Conservation (phyloP, 2,888 invertebrate genomes). For the Phasia obesa region DNA sequence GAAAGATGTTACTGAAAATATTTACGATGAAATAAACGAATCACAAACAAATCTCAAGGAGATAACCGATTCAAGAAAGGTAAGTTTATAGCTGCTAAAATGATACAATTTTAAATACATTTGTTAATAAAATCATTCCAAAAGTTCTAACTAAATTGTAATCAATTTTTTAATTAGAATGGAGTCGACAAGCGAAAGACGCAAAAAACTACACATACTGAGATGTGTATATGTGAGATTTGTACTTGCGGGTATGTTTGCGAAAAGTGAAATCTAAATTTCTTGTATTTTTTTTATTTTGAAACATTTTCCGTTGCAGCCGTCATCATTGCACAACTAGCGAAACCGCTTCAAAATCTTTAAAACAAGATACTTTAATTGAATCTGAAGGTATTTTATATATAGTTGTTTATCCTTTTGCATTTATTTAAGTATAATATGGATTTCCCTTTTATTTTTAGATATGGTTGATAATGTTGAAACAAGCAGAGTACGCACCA, state of each 20-base stretch:
- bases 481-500: constrained; percentile 76
- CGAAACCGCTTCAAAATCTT: constrained; percentile 74
- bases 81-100: constrained; percentile 69
- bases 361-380: constrained; percentile 51
- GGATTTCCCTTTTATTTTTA: constrained; percentile 46
- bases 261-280: background rate
- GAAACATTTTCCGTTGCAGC: constrained; percentile 83
- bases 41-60: constrained; percentile 74
- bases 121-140: no score
- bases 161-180: constrained; percentile 72
- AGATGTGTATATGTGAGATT: constrained; percentile 94
- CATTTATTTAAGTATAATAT: no score
- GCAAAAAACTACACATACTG: constrained; percentile 84
- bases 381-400: constrained; percentile 70
- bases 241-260: constrained; percentile 94
- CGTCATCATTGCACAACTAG: constrained; percentile 92
- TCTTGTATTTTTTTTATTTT: background rate
- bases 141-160: background rate
- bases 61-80: constrained; percentile 79
- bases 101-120: background rate
- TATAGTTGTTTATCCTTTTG: no score
- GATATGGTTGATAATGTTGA: constrained; percentile 77
- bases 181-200: constrained; percentile 78
- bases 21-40: constrained; percentile 81
- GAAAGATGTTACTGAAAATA: constrained; percentile 79